These are phyloP conservation scores for Chlorodrepanis virens DNA, from an alignment of 2,113 vertebrate species.

Conservation along the genomic window DNA sequence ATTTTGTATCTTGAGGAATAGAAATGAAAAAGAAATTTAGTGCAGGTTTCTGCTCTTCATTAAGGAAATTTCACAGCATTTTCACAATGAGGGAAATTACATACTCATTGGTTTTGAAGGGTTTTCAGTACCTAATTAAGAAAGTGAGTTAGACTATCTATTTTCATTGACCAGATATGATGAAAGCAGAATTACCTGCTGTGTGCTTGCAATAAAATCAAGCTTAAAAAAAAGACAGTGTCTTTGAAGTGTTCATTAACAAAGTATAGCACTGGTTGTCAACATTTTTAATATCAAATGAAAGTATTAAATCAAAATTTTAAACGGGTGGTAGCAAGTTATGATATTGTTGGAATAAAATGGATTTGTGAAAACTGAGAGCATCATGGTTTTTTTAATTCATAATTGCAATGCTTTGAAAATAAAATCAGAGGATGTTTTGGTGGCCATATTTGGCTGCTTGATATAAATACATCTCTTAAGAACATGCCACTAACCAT, in stretches of 20 bases:
- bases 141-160: not conserved
- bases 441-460: not conserved
- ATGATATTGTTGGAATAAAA: not conserved
- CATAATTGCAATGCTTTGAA: not conserved
- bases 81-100: not conserved
- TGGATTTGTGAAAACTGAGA: not conserved
- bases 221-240: not conserved
- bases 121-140: not conserved
- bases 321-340: not conserved
- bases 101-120: not conserved
- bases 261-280: not conserved
- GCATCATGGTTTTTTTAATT: not conserved
- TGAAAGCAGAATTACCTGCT: not conserved
- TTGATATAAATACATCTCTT: not conserved
- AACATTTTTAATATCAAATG: not conserved
- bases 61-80: not conserved
- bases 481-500: not conserved
- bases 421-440: not conserved
- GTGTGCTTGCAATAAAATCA: not conserved
- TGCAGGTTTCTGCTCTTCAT: not conserved
- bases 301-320: not conserved
- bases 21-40: not conserved
- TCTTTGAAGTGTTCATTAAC: not conserved
- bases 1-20: not conserved
- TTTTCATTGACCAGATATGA: not conserved